Percentiles rank a stretch among this genome's conserved stretches.
phyloP scores from a whole-genome alignment of 2,888 invertebrate species.

The Blomia tropicalis region DNA sequence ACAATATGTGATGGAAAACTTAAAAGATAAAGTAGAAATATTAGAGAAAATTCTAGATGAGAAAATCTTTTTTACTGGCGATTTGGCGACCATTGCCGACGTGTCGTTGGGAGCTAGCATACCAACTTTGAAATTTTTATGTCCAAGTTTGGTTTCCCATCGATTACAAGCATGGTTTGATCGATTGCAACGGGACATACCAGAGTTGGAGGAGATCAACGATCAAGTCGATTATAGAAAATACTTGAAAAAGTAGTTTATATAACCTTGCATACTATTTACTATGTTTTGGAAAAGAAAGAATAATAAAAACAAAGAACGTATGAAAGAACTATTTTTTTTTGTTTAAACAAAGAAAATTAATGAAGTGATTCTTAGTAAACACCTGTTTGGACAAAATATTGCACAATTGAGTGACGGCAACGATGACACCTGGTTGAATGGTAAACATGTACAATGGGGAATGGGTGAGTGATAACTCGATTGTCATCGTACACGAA shows the following conservation, averaged over 20 bases:
- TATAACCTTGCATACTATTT: no score
- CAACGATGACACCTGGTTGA: no score
- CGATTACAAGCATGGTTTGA: slow-evolving; percentile 13
- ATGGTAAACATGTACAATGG: no score
- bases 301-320: slow-evolving; percentile 1
- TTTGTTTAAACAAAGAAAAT: no score
- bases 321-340: no score
- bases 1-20: not conserved
- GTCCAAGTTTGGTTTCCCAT: not conserved
- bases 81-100: slow-evolving; percentile 12
- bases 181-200: not conserved
- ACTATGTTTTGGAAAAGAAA: no score
- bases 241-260: not conserved
- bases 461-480: no score
- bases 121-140: not conserved
- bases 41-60: slow-evolving; percentile 1
- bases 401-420: no score
- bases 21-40: slow-evolving; percentile 16
- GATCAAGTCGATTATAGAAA: not conserved
- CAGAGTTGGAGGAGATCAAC: slow-evolving; percentile 14
- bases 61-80: slow-evolving; percentile 6
- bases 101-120: not conserved
- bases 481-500: no score
- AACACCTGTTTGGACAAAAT: no score
- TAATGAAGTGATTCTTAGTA: no score